phyloP scores from a whole-genome alignment of 2,797 vertebrate species.

The Botia almorhae region DNA sequence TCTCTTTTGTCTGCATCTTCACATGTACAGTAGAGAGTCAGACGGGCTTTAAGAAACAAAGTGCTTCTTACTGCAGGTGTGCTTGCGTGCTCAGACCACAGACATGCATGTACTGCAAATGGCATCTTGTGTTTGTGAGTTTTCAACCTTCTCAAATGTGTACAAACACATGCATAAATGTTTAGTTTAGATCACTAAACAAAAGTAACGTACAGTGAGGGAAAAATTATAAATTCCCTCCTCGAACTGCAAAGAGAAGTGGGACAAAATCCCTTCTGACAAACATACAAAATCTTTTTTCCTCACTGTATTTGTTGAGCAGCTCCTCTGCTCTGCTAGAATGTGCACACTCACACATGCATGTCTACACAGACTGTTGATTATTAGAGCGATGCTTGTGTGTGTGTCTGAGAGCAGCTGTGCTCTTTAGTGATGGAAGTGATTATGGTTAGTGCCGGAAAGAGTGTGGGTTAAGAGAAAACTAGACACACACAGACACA shows the following conservation, averaged over 20 bases:
- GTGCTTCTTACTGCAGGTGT: conserved; percentile 40
- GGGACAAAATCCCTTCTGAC: no score
- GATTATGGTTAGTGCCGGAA: conserved; percentile 54
- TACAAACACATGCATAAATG: conserved; percentile 16
- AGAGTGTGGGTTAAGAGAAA: conserved; percentile 49
- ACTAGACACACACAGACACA: conserved; percentile 9
- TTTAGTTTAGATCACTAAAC: conserved; percentile 2
- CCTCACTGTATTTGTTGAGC: no score
- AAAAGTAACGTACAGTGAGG: conserved; percentile 10
- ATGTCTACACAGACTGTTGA: conserved; percentile 27
- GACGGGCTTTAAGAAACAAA: conserved; percentile 6
- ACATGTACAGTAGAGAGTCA: conserved; percentile 14
- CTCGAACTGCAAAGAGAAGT: no score
- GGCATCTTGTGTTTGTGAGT: not conserved
- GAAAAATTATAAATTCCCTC: no score
- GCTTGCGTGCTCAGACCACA: conserved; percentile 9
- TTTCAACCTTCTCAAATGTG: not conserved
- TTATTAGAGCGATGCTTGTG: conserved; percentile 11
- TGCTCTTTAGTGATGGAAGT: conserved; percentile 50
- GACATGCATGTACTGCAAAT: not conserved
- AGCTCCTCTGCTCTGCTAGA: not conserved
- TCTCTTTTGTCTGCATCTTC: conserved; percentile 28
- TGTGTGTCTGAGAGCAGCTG: conserved; percentile 36
- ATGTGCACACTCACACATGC: conserved; percentile 15
- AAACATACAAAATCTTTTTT: no score